A percentile compares a stretch with the other conserved stretches of the same genome.
phyloP scores from a whole-genome alignment of 2,113 vertebrate genomes.

The Cromileptes altivelis region DNA sequence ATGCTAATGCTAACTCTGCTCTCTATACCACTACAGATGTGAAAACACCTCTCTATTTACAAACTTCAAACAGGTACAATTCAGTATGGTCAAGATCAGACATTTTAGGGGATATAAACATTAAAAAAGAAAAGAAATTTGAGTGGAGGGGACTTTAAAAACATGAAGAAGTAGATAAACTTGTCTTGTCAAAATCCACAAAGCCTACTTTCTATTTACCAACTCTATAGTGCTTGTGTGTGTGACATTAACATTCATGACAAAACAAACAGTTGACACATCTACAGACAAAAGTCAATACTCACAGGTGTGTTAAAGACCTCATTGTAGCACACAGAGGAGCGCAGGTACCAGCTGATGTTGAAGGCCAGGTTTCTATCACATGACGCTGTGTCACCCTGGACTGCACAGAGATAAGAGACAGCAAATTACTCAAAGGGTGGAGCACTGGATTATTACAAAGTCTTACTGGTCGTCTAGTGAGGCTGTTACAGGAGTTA shows the following conservation, averaged over 20 bases:
- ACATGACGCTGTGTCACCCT: conserved; percentile 69
- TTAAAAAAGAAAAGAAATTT: no score
- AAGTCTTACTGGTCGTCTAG: no score
- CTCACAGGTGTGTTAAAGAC: conserved; percentile 86
- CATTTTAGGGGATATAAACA: no score
- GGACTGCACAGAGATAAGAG: conserved; percentile 65
- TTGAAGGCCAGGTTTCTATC: conserved; percentile 78
- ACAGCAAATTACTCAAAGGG: not conserved
- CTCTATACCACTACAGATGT: no score
- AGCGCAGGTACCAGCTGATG: conserved; percentile 86
- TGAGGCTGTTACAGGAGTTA: not conserved
- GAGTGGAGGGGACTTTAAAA: no score
- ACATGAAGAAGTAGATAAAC: not conserved
- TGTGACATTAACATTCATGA: not conserved
- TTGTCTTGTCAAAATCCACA: not conserved
- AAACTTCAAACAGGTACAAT: no score
- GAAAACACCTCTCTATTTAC: no score
- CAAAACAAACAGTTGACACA: not conserved
- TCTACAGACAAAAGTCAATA: not conserved
- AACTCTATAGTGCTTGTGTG: not conserved
- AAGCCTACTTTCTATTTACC: not conserved
- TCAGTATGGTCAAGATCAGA: no score
- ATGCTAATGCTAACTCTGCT: no score
- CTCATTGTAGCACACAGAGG: conserved; percentile 85
- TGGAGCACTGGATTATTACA: not conserved